Conservation (phyloP, 2,888 invertebrate genomes). For the Diaperis boleti region DNA sequence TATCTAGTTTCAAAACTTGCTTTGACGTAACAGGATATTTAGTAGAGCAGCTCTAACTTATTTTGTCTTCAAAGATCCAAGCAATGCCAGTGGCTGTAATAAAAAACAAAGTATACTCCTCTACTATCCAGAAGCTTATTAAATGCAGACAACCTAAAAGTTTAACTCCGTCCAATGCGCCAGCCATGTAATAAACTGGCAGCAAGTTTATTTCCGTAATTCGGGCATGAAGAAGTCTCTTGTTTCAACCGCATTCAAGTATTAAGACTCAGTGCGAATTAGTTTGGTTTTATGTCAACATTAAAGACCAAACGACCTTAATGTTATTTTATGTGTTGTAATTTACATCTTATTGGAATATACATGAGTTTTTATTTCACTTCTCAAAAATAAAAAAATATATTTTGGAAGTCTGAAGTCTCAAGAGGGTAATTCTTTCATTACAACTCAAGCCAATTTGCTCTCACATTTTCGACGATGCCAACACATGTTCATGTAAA, state of each 20-base stretch:
- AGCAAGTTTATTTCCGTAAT: not conserved
- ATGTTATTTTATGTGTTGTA: too few relatives aligned
- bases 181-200: not conserved
- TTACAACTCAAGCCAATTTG: not conserved
- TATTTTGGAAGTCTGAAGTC: not conserved
- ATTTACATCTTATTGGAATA: too few relatives aligned
- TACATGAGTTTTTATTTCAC: too few relatives aligned
- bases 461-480: not conserved
- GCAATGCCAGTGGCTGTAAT: not conserved
- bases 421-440: not conserved
- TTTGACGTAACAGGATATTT: not conserved
- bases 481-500: not conserved
- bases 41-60: not conserved
- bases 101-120: not conserved
- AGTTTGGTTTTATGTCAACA: too few relatives aligned
- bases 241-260: not conserved
- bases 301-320: too few relatives aligned
- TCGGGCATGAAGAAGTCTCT: not conserved
- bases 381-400: not conserved
- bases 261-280: not conserved
- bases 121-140: not conserved
- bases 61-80: not conserved
- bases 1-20: not conserved
- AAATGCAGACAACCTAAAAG: not conserved
- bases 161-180: not conserved